Evolutionary conservation across 2,797 vertebrate genomes (phyloP).

Genomic region (Diceros bicornis): DNA sequence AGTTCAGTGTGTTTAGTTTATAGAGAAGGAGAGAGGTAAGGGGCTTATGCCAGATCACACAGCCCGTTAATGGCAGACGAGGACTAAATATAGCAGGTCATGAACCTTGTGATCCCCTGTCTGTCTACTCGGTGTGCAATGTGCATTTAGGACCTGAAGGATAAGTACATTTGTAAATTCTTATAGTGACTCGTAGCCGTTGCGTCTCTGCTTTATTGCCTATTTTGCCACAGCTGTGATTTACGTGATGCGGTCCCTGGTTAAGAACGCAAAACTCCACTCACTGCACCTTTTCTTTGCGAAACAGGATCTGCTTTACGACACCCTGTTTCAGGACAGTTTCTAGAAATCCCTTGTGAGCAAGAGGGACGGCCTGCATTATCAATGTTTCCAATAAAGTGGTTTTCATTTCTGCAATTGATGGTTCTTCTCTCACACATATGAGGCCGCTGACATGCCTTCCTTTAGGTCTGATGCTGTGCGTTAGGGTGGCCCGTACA

Average conservation of each 20-base stretch:
- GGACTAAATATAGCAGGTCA: background rate
- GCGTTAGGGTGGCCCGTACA: background rate
- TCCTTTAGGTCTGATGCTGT: background rate
- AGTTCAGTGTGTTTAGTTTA: background rate
- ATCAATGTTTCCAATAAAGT: background rate
- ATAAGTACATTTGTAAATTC: background rate
- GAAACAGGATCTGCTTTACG: background rate
- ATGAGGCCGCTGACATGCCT: no score
- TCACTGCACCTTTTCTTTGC: slow-evolving; percentile 1
- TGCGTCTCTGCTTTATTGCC: background rate
- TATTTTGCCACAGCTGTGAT: background rate
- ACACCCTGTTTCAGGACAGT: background rate
- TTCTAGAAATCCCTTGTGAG: slow-evolving; percentile 6
- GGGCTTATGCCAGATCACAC: background rate
- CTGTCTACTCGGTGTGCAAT: fast-evolving
- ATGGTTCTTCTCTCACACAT: background rate
- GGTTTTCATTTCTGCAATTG: background rate
- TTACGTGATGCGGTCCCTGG: background rate
- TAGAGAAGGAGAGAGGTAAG: background rate
- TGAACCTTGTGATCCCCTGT: fast-evolving
- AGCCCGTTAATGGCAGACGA: background rate
- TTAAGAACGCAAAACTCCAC: slow-evolving; percentile 62
- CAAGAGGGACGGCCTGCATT: background rate
- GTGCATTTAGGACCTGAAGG: background rate
- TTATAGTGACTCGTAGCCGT: background rate